Base-by-base conservation (phyloP, 2,888 invertebrate genomes). In the Clusia tigrina region DNA sequence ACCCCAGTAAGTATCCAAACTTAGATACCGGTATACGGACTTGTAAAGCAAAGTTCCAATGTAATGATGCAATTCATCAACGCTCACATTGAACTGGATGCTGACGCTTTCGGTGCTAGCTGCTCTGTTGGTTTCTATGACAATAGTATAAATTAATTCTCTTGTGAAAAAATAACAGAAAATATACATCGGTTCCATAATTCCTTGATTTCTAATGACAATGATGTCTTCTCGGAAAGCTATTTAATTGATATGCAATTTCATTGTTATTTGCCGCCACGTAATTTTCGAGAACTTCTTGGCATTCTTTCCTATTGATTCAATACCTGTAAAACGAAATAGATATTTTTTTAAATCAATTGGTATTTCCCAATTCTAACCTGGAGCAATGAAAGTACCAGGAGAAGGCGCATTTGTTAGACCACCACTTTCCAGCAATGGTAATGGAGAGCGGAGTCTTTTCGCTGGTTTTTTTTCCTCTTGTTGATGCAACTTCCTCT, bases 1-100 rank as follows among this genome's bases (percentile, higher is more conserved):
- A 37, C 60, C 67, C 63, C 63, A 69, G 57, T 64, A 67, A 38
- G 61, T 67, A 20, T 61, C 63, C 52, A 67, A 55, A 64, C 62
- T 69, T 52, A 60, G 63, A 25, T 65, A 67, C 15, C 62, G 64
- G 38, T 63, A 65, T 52, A 65, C 48, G n/a, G 60, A 65, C 63
- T 66, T 69, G 46, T 37, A 62, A 2, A 65, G 24, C 53, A 65
- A 46, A 57, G 62, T 62, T 37, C 65, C 65, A 23, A 67, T 53
- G 23, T 65, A 67, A 18, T 62, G 48, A 42, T 62, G 24, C 3
- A 66, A 20, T 24, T 65, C 46, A 23, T 56, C 48, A 53, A 54
- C 32, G 17, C 42, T 18, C 6, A 53, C n/a, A 15, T 54, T 42
- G n/a, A 57, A 62, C 22, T 42, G n/a, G 2, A 26, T 54, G 38